These are phyloP conservation scores for Prorops nasuta DNA, from an alignment of 1,140 invertebrate genomes.

Conservation along the genomic window DNA sequence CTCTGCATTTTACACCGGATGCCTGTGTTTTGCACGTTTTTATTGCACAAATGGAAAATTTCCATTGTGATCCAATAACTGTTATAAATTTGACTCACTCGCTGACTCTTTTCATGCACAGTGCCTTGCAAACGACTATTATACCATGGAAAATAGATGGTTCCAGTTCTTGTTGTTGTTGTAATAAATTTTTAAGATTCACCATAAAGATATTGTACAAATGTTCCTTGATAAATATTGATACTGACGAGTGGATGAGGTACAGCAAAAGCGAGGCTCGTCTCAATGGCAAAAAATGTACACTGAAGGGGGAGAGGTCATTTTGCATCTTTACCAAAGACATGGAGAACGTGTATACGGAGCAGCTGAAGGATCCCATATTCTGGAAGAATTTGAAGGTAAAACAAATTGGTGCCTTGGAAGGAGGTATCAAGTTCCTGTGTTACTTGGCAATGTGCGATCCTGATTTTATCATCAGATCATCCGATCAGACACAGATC, in stretches of 20 bases:
- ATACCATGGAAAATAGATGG: constrained; percentile 29
- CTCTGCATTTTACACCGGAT: constrained; percentile 38
- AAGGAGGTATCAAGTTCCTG: constrained; percentile 42
- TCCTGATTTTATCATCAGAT: constrained; percentile 36
- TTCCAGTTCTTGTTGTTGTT: constrained; percentile 36
- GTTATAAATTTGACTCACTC: constrained; percentile 35
- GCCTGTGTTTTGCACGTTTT: constrained; percentile 45
- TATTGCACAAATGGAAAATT: constrained; percentile 40
- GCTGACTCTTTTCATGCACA: constrained; percentile 35
- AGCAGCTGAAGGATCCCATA: constrained; percentile 17
- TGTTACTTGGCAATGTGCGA: constrained; percentile 41
- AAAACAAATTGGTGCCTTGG: constrained; percentile 33
- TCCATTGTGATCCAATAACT: constrained; percentile 36
- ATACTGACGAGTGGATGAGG: not conserved
- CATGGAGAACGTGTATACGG: constrained; percentile 9
- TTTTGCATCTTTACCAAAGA: constrained; percentile 11
- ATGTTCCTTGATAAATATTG: constrained; percentile 32
- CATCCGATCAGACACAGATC: constrained; percentile 35
- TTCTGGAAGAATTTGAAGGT: constrained; percentile 32
- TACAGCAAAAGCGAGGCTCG: not conserved
- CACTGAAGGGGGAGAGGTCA: not conserved
- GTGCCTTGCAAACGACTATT: constrained; percentile 26
- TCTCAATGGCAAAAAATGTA: too few relatives aligned
- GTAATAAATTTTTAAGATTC: constrained; percentile 36
- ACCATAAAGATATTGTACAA: constrained; percentile 38